Percentiles rank a stretch among this genome's conserved stretches.
phyloP scores from a whole-genome alignment of 2,888 invertebrate species.

The Philonicus albiceps region DNA sequence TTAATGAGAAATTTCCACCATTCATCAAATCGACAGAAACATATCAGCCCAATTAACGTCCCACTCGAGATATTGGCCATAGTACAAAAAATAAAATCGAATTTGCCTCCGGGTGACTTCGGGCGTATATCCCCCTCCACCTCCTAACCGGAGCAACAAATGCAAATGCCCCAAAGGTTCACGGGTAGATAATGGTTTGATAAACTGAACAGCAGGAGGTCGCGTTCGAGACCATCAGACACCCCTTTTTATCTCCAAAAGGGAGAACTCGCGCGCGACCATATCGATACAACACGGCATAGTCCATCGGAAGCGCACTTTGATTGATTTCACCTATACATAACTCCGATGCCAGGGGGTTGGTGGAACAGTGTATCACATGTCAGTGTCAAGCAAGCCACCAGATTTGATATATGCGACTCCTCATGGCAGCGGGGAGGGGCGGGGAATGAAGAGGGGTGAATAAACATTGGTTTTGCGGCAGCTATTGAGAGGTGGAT shows the following conservation, averaged over 20 bases:
- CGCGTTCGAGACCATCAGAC: background rate
- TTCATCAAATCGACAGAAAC: slow-evolving; percentile 20
- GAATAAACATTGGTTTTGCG: slow-evolving; percentile 36
- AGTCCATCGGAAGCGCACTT: slow-evolving; percentile 24
- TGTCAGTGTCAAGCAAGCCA: slow-evolving; percentile 36
- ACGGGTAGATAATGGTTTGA: slow-evolving; percentile 33
- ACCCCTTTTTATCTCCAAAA: slow-evolving; percentile 1
- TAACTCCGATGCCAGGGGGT: background rate
- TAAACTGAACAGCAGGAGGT: slow-evolving; percentile 30
- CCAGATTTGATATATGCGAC: slow-evolving; percentile 27
- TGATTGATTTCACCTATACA: slow-evolving; percentile 31
- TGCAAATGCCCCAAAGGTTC: background rate
- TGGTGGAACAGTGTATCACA: slow-evolving; percentile 21
- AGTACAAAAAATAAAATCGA: background rate
- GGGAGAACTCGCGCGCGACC: background rate
- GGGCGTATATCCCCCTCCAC: background rate
- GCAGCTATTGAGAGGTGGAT: slow-evolving; percentile 33
- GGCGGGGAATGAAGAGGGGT: no score
- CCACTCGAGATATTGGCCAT: background rate
- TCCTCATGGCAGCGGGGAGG: background rate
- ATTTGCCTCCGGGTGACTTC: background rate
- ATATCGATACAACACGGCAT: background rate
- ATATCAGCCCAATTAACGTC: slow-evolving; percentile 29
- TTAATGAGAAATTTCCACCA: background rate
- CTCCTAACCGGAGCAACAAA: background rate